Base-by-base conservation (phyloP, 2,797 vertebrate species). In the Paramormyrops hopkinsi region DNA sequence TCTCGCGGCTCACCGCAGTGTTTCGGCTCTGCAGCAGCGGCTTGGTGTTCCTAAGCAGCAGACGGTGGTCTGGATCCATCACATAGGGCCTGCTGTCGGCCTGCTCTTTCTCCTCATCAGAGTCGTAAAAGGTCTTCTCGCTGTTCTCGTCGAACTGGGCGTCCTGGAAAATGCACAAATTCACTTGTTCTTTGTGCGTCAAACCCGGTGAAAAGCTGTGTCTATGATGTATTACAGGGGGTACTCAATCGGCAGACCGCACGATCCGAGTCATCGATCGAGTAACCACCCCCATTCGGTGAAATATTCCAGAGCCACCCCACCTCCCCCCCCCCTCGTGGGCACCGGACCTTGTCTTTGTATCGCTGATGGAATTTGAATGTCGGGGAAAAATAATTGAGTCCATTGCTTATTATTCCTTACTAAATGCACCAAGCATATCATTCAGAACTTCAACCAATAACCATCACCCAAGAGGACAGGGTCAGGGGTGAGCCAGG, bases 11-110 rank as follows among this genome's bases (percentile, higher is more conserved):
- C 96, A 99, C 98, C 62, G 98, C 98, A 6, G 98, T 98, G 95
- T 99, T 99, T 90, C 98, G 96, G 94, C 98, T 99, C 94, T 99
- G 98, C 83, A 99, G 96, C 44, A 99, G 94, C 46, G 98, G 98
- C 89, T 98, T 99, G 90, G 98, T 99, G 93, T 98, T 99, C 90
- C 96, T 94, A 86, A 99, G 97, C 83, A 99, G 94, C 84, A 99
- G 96, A 5, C 98, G 94, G 93, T 99, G 98, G 91, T 99, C 98
- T 0, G 98, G 97, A 93, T 99, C 98, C 98, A 99, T 99, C 51
- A 95, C 0, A 89, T 98, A 99, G 0, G 93, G 87, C 51, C 92
- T 96, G 86, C 92, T 93, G n/a, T 91, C 94, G 2, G 89, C 91
- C 90, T 93, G 94, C 50, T 93, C 95, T 83, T 96, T 96, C 87